These are phyloP conservation scores for Acanthaster planci DNA, from an alignment of 35 echinoderm and acorn worm species.

Conservation along the genomic window DNA sequence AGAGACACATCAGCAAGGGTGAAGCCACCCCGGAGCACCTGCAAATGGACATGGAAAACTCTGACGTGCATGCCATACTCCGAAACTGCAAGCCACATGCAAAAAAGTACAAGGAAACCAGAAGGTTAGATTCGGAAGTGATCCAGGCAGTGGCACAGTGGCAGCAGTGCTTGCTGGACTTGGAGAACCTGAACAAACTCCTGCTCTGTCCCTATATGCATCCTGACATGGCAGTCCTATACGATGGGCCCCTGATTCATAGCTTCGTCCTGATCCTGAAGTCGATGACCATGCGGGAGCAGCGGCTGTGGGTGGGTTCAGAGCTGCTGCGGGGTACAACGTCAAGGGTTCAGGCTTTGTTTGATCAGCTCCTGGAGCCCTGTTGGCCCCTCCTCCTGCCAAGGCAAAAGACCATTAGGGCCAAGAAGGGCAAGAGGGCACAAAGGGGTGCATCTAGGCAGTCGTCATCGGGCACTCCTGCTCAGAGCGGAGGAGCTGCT, in stretches of 20 bases:
- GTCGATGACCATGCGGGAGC: neutral
- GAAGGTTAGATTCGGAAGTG: slow-evolving; percentile 27
- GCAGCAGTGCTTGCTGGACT: slow-evolving; percentile 36
- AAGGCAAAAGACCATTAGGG: neutral
- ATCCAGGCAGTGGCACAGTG: slow-evolving; percentile 57
- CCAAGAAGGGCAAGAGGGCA: neutral
- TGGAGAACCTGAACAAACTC: slow-evolving; percentile 51
- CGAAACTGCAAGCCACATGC: slow-evolving; percentile 35
- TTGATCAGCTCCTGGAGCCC: slow-evolving; percentile 10
- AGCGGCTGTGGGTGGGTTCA: neutral
- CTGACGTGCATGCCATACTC: slow-evolving; percentile 2
- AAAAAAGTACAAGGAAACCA: neutral
- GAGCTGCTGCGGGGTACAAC: neutral
- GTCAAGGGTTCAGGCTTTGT: neutral
- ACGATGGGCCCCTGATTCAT: slow-evolving; percentile 65
- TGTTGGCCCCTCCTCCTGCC: neutral
- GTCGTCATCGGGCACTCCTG: too few relatives aligned
- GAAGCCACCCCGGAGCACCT: neutral
- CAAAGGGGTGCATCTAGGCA: too few relatives aligned
- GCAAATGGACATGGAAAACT: too few relatives aligned
- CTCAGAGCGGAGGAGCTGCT: too few relatives aligned
- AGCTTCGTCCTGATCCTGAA: slow-evolving; percentile 41
- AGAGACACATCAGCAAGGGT: slow-evolving; percentile 31
- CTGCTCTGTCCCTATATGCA: slow-evolving; percentile 33
- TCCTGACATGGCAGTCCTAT: slow-evolving; percentile 63